Base-by-base conservation (phyloP, 2,888 invertebrate species). In the Ctenicera cuprea region DNA sequence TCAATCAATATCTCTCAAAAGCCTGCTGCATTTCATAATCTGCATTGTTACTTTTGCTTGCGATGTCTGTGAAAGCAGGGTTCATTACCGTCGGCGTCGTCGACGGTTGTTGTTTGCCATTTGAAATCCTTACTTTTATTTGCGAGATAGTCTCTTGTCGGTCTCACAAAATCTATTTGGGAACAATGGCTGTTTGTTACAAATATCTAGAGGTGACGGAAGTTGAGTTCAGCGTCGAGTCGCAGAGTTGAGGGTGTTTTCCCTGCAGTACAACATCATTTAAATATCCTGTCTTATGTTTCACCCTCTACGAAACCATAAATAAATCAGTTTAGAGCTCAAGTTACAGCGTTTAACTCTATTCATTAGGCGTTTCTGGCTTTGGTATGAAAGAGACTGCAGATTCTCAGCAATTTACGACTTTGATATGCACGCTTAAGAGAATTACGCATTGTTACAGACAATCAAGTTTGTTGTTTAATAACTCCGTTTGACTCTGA, bases 251-350 rank as follows among this genome's bases (percentile, higher is more conserved):
- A 52, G 38, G 38, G 30, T 67, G 67, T 57, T 57, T 57, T 67
- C 67, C 57, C 45, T 20, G 45, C 65, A 65, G 33, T 52, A 33
- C 52, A 52, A 65, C 65, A 57, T 57, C 67, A 67, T 67, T 67
- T 67, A 67, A 67, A 67, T 67, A 57, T 67, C 67, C 67, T 43
- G 54, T 57, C 57, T 67, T 67, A 67, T 67, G 67, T 67, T 67
- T 67, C 57, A 67, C 57, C 54, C 67, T 67, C 57, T 67, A 30
- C 57, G 45, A 62, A 62, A 67, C 57, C 67, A 67, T 67, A 67
- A 67, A 67, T 67, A 67, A 54, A 67, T 67, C 67, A 67, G 57
- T 67, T 65, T 65, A 65, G 52, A 52, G 65, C 65, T 52, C 65
- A 54, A 65, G 65, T 16, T 65, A 65, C 65, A 65, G 65, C 65